Evolutionary conservation across 2,797 vertebrate genomes (phyloP).

Genomic region (Prunella strophiata): DNA sequence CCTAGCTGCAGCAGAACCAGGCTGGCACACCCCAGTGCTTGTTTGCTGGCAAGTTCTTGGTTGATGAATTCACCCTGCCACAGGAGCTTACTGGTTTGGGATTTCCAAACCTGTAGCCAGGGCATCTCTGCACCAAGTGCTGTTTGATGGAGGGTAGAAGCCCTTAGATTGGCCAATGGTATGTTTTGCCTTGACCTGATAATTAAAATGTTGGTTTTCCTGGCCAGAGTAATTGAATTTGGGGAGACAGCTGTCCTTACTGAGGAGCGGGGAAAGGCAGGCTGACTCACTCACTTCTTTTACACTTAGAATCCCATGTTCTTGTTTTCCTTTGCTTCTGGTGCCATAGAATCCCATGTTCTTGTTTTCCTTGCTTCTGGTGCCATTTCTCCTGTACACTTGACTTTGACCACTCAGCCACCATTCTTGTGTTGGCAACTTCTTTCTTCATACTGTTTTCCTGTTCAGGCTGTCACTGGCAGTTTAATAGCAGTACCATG

Average conservation of each 20-base stretch:
- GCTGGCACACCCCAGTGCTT: not conserved
- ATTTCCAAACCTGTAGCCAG: not conserved
- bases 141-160: not conserved
- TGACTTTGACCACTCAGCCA: not conserved
- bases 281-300: not conserved
- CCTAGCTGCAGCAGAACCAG: not conserved
- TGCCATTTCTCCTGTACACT: not conserved
- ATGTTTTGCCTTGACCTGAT: not conserved
- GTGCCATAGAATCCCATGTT: not conserved
- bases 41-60: not conserved
- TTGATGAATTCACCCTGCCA: not conserved
- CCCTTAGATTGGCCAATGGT: not conserved
- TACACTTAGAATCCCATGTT: not conserved
- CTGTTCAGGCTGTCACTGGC: not conserved
- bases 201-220: not conserved
- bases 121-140: rapidly evolving
- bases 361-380: not conserved
- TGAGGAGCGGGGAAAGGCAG: rapidly evolving
- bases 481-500: not conserved
- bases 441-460: not conserved
- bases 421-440: not conserved
- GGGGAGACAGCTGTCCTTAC: not conserved
- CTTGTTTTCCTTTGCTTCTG: not conserved
- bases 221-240: not conserved
- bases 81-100: not conserved